Conservation (phyloP, 2,888 invertebrate genomes). For the Drosophila robusta region DNA sequence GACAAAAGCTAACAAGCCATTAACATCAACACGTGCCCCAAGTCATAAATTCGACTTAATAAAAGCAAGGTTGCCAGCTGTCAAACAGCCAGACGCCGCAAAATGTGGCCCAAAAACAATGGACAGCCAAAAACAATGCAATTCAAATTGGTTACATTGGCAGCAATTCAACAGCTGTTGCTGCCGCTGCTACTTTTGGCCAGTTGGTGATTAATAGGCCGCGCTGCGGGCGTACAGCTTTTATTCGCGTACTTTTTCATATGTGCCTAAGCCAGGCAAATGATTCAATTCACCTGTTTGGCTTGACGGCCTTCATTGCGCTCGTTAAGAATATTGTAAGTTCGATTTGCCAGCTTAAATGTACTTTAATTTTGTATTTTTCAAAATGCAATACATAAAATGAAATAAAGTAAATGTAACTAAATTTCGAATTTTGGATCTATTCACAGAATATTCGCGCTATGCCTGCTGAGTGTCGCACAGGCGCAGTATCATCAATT, state of each 20-base stretch:
- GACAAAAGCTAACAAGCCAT: slow-evolving; percentile 62
- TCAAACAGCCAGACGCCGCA: slow-evolving; percentile 37
- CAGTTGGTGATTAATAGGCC: slow-evolving; percentile 47
- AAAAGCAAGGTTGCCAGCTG: slow-evolving; percentile 66
- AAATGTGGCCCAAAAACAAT: slow-evolving; percentile 52
- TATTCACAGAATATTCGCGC: slow-evolving; percentile 81
- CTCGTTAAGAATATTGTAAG: background rate
- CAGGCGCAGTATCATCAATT: slow-evolving; percentile 82
- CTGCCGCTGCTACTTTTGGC: slow-evolving; percentile 5
- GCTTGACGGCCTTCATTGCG: background rate
- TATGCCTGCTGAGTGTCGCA: slow-evolving; percentile 48
- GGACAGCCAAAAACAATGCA: slow-evolving; percentile 40
- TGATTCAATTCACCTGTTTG: background rate
- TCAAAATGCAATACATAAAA: too few species aligned
- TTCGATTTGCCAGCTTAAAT: too few species aligned
- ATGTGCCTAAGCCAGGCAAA: background rate
- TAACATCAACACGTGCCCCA: slow-evolving; percentile 54
- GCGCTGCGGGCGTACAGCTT: slow-evolving; percentile 39
- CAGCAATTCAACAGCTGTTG: slow-evolving; percentile 28
- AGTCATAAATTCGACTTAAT: slow-evolving; percentile 57
- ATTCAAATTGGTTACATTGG: slow-evolving; percentile 27
- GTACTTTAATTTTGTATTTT: background rate
- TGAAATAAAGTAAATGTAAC: slow-evolving; percentile 4
- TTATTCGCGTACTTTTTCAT: slow-evolving; percentile 3
- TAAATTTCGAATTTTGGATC: slow-evolving; percentile 8